Conservation (phyloP, 2,113 vertebrate genomes). For the Petrocephalus microphthalmus region DNA sequence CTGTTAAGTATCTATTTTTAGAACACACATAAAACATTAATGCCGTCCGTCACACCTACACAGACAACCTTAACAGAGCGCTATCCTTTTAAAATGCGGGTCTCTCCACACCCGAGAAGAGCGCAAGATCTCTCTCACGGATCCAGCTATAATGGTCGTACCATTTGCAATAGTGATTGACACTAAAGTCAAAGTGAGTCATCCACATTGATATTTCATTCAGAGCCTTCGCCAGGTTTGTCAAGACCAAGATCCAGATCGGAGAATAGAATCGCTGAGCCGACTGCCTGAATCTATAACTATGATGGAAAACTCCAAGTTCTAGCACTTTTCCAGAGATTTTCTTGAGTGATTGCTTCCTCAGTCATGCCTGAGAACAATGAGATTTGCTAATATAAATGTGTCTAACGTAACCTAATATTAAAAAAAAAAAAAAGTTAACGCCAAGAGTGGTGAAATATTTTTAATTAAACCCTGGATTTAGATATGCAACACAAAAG, state of each 20-base stretch:
- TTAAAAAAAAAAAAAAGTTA: background rate
- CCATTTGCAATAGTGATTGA: constrained; percentile 65
- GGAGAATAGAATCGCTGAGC: constrained; percentile 19
- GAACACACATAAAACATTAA: constrained; percentile 24
- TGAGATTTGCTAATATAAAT: background rate
- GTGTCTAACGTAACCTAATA: background rate
- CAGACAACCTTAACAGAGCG: constrained; percentile 31
- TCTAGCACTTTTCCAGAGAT: background rate
- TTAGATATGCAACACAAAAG: background rate
- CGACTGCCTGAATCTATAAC: background rate
- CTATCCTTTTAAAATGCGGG: constrained; percentile 39
- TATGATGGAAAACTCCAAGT: background rate
- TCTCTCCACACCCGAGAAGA: constrained; percentile 44
- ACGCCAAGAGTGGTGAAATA: background rate
- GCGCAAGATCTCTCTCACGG: constrained; percentile 55
- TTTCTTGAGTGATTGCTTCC: background rate
- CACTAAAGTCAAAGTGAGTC: constrained; percentile 62
- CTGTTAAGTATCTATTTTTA: constrained; percentile 31
- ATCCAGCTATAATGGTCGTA: constrained; percentile 61
- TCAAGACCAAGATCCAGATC: constrained; percentile 33
- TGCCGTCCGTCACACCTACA: constrained; percentile 22
- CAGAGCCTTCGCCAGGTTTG: constrained; percentile 41
- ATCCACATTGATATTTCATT: constrained; percentile 65
- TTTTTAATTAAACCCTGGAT: background rate
- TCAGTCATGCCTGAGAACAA: background rate